Percentiles rank a stretch among this genome's conserved stretches.
Evolutionary conservation across 2,797 vertebrate species (phyloP).

Genomic region (Tadarida brasiliensis): DNA sequence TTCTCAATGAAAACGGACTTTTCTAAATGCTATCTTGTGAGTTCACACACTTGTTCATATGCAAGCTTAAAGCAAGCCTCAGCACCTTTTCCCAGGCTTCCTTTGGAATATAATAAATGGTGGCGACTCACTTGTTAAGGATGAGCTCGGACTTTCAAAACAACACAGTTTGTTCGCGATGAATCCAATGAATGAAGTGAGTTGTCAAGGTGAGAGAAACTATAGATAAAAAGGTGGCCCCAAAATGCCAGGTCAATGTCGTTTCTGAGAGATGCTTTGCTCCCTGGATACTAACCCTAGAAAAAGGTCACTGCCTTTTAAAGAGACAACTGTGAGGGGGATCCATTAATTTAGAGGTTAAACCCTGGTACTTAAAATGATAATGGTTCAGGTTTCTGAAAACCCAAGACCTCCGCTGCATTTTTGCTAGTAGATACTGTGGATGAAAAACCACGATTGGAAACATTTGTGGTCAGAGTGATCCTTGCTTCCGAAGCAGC

Average conservation of each 20-base stretch:
- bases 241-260: neutral
- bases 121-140: accelerated
- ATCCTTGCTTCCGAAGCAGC: neutral
- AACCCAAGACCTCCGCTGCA: neutral
- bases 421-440: neutral
- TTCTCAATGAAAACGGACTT: neutral
- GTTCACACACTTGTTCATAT: neutral
- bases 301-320: neutral
- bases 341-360: neutral
- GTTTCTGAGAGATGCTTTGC: neutral
- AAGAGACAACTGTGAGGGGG: neutral
- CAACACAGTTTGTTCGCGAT: neutral
- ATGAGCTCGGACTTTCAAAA: neutral
- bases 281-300: neutral
- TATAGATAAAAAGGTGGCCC: neutral
- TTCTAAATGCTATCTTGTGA: neutral
- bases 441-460: neutral
- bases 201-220: neutral
- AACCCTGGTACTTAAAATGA: neutral
- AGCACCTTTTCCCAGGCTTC: neutral
- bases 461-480: neutral
- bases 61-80: neutral
- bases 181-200: neutral
- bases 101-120: neutral
- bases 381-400: neutral